Evolutionary conservation across 2,113 vertebrate species (phyloP).

Genomic region (Octodon degus): DNA sequence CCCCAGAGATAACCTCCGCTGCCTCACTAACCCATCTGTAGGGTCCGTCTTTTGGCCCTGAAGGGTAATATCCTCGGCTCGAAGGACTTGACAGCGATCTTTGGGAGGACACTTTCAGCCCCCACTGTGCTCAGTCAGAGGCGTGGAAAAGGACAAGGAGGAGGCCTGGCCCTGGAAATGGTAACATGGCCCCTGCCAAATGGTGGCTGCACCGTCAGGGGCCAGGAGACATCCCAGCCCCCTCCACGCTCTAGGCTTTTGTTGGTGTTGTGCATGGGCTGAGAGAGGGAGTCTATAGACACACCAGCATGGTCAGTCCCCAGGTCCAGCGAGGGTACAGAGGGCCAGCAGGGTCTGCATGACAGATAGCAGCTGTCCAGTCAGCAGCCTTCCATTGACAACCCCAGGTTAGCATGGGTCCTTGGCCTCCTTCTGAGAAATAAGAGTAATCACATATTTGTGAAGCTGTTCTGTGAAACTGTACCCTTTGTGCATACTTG

Average conservation of each 20-base stretch:
- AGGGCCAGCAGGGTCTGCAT: background rate
- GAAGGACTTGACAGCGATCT: background rate
- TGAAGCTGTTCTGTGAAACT: background rate
- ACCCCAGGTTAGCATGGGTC: background rate
- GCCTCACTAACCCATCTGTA: too few relatives aligned
- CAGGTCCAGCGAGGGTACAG: too few relatives aligned
- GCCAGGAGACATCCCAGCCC: background rate
- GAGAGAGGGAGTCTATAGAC: background rate
- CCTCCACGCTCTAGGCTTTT: too few relatives aligned
- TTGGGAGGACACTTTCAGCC: background rate
- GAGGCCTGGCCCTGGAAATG: background rate
- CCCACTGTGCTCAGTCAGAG: fast-evolving
- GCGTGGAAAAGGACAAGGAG: background rate
- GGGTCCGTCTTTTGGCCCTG: background rate
- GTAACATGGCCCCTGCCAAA: background rate
- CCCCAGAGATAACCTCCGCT: fast-evolving
- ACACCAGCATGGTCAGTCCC: background rate
- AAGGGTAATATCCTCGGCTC: background rate
- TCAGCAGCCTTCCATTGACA: background rate
- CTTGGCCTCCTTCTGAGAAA: too few relatives aligned
- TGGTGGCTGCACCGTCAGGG: fast-evolving
- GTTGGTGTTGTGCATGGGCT: background rate
- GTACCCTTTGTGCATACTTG: background rate
- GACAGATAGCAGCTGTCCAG: fast-evolving
- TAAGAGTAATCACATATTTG: fast-evolving